phyloP scores from a whole-genome alignment of 2,797 vertebrate genomes.

The Enteromius treurensis region DNA sequence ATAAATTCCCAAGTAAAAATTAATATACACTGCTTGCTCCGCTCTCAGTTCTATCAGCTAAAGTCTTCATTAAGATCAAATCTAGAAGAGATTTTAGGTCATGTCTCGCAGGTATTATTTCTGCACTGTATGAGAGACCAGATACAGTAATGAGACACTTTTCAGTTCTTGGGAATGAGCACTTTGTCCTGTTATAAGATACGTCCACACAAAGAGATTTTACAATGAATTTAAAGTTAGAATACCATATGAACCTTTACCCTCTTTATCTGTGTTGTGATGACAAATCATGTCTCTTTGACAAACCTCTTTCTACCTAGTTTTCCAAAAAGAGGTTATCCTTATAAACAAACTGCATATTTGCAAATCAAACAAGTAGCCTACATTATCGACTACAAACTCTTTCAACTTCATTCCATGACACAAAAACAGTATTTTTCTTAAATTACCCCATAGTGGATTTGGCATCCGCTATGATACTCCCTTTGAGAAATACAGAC shows the following conservation, averaged over 20 bases:
- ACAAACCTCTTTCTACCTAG: not conserved
- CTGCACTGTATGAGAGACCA: not conserved
- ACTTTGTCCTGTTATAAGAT: not conserved
- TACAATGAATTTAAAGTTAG: not conserved
- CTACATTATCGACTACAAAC: not conserved
- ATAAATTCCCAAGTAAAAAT: too few species aligned
- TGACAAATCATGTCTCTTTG: not conserved
- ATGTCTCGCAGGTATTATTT: conserved; percentile 7
- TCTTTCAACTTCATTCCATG: not conserved
- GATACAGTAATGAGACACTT: conserved; percentile 28
- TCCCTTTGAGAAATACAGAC: too few species aligned
- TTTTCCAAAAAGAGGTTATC: not conserved
- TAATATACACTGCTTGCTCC: not conserved
- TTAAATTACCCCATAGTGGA: not conserved
- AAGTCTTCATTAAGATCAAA: not conserved
- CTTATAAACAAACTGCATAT: not conserved
- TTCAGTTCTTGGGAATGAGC: conserved; percentile 12
- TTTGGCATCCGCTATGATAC: too few species aligned
- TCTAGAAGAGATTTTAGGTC: conserved; percentile 10
- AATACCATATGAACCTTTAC: not conserved
- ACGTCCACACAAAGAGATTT: conserved; percentile 7
- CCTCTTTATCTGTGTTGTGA: not conserved
- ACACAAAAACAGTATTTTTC: not conserved
- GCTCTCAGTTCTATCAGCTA: not conserved
- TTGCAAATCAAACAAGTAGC: not conserved